A percentile compares a stretch with the other conserved stretches of the same genome.
Conservation (phyloP, 2,113 vertebrate genomes). For the Xenopus laevis region DNA sequence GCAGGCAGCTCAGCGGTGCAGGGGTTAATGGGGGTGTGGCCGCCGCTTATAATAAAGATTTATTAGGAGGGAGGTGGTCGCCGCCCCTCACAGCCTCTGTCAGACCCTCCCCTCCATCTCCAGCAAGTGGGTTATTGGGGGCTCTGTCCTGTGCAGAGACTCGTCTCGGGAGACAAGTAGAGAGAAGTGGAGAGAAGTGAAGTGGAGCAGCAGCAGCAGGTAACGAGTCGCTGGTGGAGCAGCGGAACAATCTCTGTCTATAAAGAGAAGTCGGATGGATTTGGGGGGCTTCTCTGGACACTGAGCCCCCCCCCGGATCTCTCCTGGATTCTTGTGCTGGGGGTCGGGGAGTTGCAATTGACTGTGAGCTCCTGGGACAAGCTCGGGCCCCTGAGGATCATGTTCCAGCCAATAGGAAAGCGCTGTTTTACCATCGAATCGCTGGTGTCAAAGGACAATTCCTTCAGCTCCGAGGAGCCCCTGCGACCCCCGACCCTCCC, state of each 20-base stretch:
- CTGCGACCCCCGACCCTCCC: constrained; percentile 77
- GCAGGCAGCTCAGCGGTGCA: not conserved
- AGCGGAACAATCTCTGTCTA: no score
- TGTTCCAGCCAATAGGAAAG: constrained; percentile 85
- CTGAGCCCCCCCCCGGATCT: constrained; percentile 31
- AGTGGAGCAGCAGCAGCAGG: no score
- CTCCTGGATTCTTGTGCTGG: not conserved
- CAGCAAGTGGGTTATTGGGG: constrained; percentile 8
- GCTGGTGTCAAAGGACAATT: constrained; percentile 83
- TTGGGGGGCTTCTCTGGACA: not conserved
- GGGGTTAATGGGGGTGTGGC: constrained; percentile 12
- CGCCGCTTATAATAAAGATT: constrained; percentile 9
- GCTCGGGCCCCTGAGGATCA: constrained; percentile 50
- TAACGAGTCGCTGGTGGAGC: no score
- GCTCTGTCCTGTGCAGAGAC: not conserved
- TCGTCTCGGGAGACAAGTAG: no score
- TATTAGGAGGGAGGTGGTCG: constrained; percentile 3
- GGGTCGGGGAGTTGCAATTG: not conserved
- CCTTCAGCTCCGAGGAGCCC: constrained; percentile 71
- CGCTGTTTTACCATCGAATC: constrained; percentile 94
- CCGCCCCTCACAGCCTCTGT: not conserved
- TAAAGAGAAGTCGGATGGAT: not conserved
- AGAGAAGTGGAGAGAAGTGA: no score
- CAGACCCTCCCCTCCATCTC: constrained; percentile 20
- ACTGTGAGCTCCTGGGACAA: constrained; percentile 11